These are phyloP conservation scores for Notodonta ziczac DNA, from an alignment of 2,888 invertebrate species.

Conservation along the genomic window DNA sequence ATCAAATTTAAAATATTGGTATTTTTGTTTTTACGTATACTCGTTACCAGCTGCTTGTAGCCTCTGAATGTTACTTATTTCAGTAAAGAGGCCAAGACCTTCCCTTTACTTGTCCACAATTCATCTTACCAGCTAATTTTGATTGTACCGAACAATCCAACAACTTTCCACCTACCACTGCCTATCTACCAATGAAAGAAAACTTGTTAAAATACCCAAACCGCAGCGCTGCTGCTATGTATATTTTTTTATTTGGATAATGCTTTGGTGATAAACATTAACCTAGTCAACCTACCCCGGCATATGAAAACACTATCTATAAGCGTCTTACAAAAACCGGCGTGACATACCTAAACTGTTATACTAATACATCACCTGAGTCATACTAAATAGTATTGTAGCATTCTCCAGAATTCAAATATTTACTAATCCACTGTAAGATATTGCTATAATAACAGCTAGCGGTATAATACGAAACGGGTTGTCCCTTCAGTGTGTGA, in stretches of 20 bases:
- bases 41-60: too few relatives aligned
- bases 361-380: too few relatives aligned
- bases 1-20: too few relatives aligned
- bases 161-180: neutral
- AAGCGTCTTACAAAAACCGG: neutral
- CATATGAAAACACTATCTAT: neutral
- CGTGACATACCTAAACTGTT: too few relatives aligned
- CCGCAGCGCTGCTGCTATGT: conserved; percentile 1
- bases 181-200: conserved; percentile 29
- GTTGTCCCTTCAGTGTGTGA: neutral
- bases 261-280: conserved; percentile 4
- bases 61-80: too few relatives aligned
- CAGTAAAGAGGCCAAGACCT: too few relatives aligned
- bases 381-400: too few relatives aligned
- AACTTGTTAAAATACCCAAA: conserved; percentile 11
- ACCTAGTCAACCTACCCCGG: conserved; percentile 9
- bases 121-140: neutral
- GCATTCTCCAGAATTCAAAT: neutral
- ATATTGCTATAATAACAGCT: neutral
- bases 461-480: neutral
- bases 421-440: neutral
- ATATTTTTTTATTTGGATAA: neutral
- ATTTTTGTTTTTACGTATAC: too few relatives aligned
- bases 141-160: too few relatives aligned
- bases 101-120: neutral